phyloP scores from a whole-genome alignment of 2,797 vertebrate genomes.

The Spinus pinus region DNA sequence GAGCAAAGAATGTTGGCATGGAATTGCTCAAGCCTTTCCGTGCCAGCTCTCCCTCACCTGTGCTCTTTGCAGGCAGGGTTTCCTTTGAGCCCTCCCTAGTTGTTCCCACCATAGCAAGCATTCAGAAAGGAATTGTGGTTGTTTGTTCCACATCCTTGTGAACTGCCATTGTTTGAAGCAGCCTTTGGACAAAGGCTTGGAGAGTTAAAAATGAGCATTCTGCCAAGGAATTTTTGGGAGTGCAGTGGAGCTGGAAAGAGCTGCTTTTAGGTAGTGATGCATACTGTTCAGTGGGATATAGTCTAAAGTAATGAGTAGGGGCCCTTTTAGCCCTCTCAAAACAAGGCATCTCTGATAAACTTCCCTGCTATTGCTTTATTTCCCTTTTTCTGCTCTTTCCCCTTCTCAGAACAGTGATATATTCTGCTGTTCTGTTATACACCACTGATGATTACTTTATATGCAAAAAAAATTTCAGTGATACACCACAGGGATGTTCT shows the following conservation, averaged over 20 bases:
- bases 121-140: neutral
- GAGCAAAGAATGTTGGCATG: neutral
- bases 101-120: neutral
- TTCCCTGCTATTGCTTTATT: neutral
- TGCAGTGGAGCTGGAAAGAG: neutral
- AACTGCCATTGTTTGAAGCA: constrained; percentile 17
- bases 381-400: neutral
- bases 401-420: neutral
- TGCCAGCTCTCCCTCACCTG: constrained; percentile 14
- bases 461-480: neutral
- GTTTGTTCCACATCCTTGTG: constrained; percentile 37
- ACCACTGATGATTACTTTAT: neutral
- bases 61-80: neutral
- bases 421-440: neutral
- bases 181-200: neutral
- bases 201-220: neutral
- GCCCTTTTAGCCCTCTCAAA: neutral
- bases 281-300: neutral
- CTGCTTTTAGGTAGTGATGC: neutral
- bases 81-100: constrained; percentile 1
- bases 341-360: neutral
- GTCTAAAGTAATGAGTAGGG: neutral
- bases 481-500: neutral
- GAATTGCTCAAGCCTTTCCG: neutral
- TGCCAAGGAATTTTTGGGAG: neutral